Evolutionary conservation across 1,140 invertebrate genomes (phyloP).

Genomic region (Drosophila nikananu): DNA sequence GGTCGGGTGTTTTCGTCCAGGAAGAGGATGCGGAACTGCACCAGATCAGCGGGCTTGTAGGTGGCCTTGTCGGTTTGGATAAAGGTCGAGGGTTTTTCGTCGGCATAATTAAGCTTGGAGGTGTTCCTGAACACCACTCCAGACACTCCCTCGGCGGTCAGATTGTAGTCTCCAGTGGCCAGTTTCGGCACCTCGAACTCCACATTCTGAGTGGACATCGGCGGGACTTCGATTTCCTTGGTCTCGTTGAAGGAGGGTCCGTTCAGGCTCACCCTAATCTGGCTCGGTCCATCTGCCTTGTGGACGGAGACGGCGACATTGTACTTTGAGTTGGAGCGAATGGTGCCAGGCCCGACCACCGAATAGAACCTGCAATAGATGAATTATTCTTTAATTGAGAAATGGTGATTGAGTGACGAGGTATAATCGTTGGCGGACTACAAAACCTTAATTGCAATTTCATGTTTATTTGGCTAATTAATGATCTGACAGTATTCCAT

Average conservation of each 20-base stretch:
- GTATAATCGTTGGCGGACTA: slow-evolving; percentile 12
- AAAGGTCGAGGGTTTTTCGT: slow-evolving; percentile 95
- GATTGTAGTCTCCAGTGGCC: slow-evolving; percentile 91
- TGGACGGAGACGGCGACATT: slow-evolving; percentile 91
- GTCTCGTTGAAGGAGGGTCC: slow-evolving; percentile 90
- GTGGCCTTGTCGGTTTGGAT: slow-evolving; percentile 97
- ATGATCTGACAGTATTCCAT: slow-evolving; percentile 20
- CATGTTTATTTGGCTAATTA: slow-evolving; percentile 36
- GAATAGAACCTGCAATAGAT: slow-evolving; percentile 89
- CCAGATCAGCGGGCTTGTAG: slow-evolving; percentile 94
- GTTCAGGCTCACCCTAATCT: slow-evolving; percentile 90
- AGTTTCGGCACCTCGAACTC: slow-evolving; percentile 89
- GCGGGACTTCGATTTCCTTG: slow-evolving; percentile 89
- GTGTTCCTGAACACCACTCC: slow-evolving; percentile 91
- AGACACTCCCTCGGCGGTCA: slow-evolving; percentile 90
- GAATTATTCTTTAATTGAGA: slow-evolving; percentile 4
- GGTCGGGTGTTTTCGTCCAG: too few species aligned
- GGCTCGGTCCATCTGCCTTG: slow-evolving; percentile 87
- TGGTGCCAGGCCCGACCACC: slow-evolving; percentile 91
- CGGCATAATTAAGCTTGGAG: slow-evolving; percentile 90
- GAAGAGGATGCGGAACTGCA: slow-evolving; percentile 94
- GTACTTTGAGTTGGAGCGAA: slow-evolving; percentile 94
- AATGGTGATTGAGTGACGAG: slow-evolving; percentile 14
- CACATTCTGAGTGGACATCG: slow-evolving; percentile 89
- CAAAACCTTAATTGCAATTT: slow-evolving; percentile 30